Percentiles rank a stretch among this genome's conserved stretches.
Evolutionary conservation across 2,113 vertebrate genomes (phyloP).

Genomic region (Ictidomys tridecemlineatus): DNA sequence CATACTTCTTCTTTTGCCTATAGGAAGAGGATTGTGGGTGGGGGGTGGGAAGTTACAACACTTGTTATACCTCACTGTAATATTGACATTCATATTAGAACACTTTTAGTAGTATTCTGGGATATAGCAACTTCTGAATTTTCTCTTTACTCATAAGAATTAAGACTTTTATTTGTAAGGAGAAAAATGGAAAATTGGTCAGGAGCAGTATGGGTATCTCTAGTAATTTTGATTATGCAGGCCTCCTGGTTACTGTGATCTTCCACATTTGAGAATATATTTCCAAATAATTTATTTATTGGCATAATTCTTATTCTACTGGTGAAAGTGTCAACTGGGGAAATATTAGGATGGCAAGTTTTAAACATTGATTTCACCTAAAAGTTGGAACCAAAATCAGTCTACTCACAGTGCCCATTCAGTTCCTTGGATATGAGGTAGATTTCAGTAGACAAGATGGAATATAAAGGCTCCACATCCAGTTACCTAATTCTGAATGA

Average conservation of each 20-base stretch:
- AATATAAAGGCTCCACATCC: slow-evolving; percentile 21
- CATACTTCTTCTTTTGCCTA: not conserved
- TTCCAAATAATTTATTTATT: slow-evolving; percentile 66
- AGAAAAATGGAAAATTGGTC: slow-evolving; percentile 36
- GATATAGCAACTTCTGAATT: not conserved
- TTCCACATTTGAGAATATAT: slow-evolving; percentile 50
- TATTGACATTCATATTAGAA: not conserved
- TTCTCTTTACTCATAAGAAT: slow-evolving; percentile 21
- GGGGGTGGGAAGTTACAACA: not conserved
- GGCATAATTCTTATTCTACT: slow-evolving; percentile 8
- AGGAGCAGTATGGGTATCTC: not conserved
- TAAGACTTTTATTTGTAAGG: slow-evolving; percentile 12
- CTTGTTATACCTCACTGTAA: not conserved
- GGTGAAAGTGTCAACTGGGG: slow-evolving; percentile 27
- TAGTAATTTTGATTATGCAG: not conserved
- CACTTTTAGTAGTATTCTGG: not conserved
- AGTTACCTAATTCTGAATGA: slow-evolving; percentile 44
- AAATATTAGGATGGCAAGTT: slow-evolving; percentile 35
- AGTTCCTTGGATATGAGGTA: slow-evolving; percentile 34
- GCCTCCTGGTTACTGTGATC: not conserved
- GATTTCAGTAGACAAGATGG: slow-evolving; percentile 46
- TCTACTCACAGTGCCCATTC: not conserved
- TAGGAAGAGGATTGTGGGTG: not conserved
- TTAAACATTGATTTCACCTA: slow-evolving; percentile 63
- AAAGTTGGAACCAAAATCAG: slow-evolving; percentile 65